phyloP scores from a whole-genome alignment of 2,113 vertebrate species.

The Cynoglossus semilaevis region DNA sequence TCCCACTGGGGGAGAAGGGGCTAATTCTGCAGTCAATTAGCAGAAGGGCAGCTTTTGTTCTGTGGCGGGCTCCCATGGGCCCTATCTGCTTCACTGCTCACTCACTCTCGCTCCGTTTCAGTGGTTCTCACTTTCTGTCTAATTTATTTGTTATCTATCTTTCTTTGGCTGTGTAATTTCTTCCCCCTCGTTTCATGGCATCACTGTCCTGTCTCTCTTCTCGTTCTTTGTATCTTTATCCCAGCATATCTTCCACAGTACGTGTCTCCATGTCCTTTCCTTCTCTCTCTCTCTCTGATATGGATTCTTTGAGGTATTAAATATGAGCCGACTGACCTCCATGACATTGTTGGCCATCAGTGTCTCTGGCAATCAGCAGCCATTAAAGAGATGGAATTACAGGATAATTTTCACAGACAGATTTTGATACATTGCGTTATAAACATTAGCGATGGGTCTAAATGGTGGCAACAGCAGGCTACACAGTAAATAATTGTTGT shows the following conservation, averaged over 20 bases:
- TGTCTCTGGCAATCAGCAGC: slow-evolving; percentile 78
- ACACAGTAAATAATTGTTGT: slow-evolving; percentile 17
- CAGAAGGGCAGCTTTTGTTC: slow-evolving; percentile 97
- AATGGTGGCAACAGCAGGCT: slow-evolving; percentile 41
- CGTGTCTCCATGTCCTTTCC: slow-evolving; percentile 33
- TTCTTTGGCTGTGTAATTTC: slow-evolving; percentile 51
- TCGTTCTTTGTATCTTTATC: slow-evolving; percentile 68
- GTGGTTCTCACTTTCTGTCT: slow-evolving; percentile 61
- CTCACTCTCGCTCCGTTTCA: slow-evolving; percentile 56
- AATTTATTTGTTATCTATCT: slow-evolving; percentile 56
- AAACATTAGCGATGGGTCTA: slow-evolving; percentile 33
- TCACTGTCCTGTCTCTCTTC: slow-evolving; percentile 21
- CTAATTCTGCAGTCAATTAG: slow-evolving; percentile 99
- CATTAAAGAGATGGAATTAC: slow-evolving; percentile 57
- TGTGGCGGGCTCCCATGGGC: slow-evolving; percentile 80
- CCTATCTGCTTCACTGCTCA: slow-evolving; percentile 80
- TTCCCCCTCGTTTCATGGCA: slow-evolving; percentile 64
- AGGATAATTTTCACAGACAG: slow-evolving; percentile 23
- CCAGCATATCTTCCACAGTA: slow-evolving; percentile 47
- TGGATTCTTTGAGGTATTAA: slow-evolving; percentile 74
- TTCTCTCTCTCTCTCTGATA: slow-evolving; percentile 61
- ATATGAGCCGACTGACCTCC: slow-evolving; percentile 81
- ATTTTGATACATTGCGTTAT: slow-evolving; percentile 42
- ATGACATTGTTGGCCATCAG: slow-evolving; percentile 85
- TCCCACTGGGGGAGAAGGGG: slow-evolving; percentile 85